phyloP scores from a whole-genome alignment of 2,797 vertebrate species.

The Pseudomugil tenellus region DNA sequence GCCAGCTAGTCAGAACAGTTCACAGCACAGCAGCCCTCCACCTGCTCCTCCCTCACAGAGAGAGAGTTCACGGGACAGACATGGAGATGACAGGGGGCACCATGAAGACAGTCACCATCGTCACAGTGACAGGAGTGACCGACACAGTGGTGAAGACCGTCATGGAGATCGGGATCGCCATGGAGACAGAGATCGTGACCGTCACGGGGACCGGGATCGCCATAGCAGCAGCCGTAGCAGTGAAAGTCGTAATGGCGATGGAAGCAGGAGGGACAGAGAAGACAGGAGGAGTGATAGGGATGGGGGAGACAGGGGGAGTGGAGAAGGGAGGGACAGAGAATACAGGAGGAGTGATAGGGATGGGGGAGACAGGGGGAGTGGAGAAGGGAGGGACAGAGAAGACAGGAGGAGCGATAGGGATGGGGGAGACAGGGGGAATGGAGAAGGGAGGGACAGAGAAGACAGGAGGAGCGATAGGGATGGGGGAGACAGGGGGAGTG shows the following conservation, averaged over 20 bases:
- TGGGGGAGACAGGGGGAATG: constrained; percentile 80
- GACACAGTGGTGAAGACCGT: constrained; percentile 70
- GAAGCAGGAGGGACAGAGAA: constrained; percentile 79
- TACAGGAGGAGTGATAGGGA: constrained; percentile 76
- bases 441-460: constrained; percentile 79
- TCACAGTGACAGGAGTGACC: constrained; percentile 73
- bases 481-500: constrained; percentile 77
- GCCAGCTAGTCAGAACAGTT: constrained; percentile 74
- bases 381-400: constrained; percentile 72
- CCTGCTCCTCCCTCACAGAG: constrained; percentile 63
- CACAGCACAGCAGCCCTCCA: constrained; percentile 54
- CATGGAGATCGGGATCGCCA: constrained; percentile 80
- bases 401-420: constrained; percentile 76
- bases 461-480: constrained; percentile 76
- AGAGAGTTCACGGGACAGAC: constrained; percentile 75
- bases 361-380: constrained; percentile 77
- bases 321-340: constrained; percentile 72
- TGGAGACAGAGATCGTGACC: constrained; percentile 73
- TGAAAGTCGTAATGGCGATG: constrained; percentile 82
- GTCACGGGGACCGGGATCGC: constrained; percentile 76
- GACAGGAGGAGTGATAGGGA: constrained; percentile 76
- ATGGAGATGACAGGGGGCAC: constrained; percentile 76
- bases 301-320: constrained; percentile 77
- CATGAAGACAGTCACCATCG: constrained; percentile 78
- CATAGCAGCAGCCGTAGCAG: constrained; percentile 79